phyloP scores from a whole-genome alignment of 2,113 vertebrate genomes.

The Brachyhypopomus gauderio region DNA sequence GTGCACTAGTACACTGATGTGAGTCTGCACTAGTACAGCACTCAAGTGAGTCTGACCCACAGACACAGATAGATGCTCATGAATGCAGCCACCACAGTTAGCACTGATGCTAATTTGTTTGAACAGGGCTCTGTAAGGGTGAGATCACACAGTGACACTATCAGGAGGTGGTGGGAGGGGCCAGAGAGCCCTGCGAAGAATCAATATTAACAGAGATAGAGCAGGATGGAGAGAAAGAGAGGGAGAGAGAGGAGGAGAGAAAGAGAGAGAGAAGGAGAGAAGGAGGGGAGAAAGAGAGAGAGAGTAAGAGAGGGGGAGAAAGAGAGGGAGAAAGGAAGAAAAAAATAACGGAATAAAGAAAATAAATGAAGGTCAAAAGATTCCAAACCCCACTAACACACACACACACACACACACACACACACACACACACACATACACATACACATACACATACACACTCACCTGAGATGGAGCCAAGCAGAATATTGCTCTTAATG shows the following conservation, averaged over 20 bases:
- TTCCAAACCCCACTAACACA: too few relatives aligned
- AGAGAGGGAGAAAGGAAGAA: not conserved
- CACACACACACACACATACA: constrained; percentile 62
- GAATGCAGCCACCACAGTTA: constrained; percentile 39
- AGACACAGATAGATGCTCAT: constrained; percentile 4
- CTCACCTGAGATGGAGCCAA: constrained; percentile 94
- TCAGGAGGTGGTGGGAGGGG: too few relatives aligned
- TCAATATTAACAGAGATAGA: not conserved
- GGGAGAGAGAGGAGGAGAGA: not conserved
- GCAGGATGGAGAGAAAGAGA: not conserved
- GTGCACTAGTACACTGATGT: not conserved
- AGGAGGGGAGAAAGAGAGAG: not conserved
- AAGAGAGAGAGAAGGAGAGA: not conserved
- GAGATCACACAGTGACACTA: constrained; percentile 26
- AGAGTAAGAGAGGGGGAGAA: constrained; percentile 9
- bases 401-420: not conserved
- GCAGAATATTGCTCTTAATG: constrained; percentile 86
- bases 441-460: not conserved
- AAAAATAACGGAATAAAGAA: not conserved
- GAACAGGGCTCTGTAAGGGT: constrained; percentile 37
- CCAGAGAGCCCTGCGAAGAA: too few relatives aligned
- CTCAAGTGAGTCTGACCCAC: not conserved
- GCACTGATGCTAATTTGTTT: constrained; percentile 59
- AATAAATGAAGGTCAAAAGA: not conserved
- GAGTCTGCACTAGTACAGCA: not conserved